Evolutionary conservation across 37 sponge, comb jelly and placozoan genomes (phyloP).

Genomic region (Lycopodina hypogea): DNA sequence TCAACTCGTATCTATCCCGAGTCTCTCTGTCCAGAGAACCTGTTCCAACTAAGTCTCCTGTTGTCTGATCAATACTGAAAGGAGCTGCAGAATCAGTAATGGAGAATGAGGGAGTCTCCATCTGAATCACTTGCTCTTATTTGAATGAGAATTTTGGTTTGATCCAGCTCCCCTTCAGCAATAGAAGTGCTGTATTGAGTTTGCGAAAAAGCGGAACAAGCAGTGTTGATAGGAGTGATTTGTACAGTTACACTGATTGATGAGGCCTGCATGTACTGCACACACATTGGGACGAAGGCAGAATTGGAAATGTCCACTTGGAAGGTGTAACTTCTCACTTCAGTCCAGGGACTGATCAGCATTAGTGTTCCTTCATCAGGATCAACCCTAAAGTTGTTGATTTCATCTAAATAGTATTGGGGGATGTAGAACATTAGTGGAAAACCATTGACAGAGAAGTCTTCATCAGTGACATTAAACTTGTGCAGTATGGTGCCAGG

Average conservation of each 20-base stretch:
- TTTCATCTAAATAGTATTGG: slow-evolving; percentile 25
- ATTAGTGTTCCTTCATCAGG: background rate
- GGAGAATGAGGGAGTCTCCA: slow-evolving; percentile 3
- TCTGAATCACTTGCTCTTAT: slow-evolving; percentile 59
- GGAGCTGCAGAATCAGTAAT: slow-evolving; percentile 2
- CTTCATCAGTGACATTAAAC: slow-evolving; percentile 28
- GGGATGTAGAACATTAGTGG: slow-evolving; percentile 16
- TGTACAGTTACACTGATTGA: slow-evolving; percentile 30
- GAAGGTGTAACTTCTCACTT: slow-evolving; percentile 28
- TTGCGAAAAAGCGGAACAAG: slow-evolving; percentile 22
- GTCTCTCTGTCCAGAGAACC: slow-evolving; percentile 53
- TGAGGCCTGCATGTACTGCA: slow-evolving; percentile 15
- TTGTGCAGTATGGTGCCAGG: background rate
- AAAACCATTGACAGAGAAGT: slow-evolving; percentile 6
- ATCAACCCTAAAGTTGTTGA: slow-evolving; percentile 5
- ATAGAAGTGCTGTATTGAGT: background rate
- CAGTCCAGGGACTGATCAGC: background rate
- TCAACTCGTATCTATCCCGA: slow-evolving; percentile 7
- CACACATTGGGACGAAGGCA: slow-evolving; percentile 2
- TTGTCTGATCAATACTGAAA: slow-evolving; percentile 19
- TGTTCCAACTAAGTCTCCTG: slow-evolving; percentile 8
- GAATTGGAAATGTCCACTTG: slow-evolving; percentile 22
- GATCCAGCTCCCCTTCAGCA: slow-evolving; percentile 1
- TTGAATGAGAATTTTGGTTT: background rate
- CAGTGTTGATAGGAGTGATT: slow-evolving; percentile 27